These are phyloP conservation scores for Erebia ligea DNA, from an alignment of 2,888 invertebrate genomes.

Conservation along the genomic window DNA sequence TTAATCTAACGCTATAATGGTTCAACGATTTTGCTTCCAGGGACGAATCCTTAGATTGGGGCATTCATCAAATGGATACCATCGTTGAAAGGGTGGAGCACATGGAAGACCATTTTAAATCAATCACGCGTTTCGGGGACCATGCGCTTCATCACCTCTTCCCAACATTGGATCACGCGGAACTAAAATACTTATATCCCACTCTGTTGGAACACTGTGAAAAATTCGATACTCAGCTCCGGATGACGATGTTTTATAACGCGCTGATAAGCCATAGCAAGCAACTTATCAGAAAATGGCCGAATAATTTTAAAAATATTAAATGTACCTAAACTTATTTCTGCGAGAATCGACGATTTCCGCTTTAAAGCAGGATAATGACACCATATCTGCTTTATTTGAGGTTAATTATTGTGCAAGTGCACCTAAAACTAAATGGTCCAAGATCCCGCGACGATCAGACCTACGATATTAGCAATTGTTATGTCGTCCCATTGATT, in stretches of 20 bases:
- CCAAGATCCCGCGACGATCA: too few relatives aligned
- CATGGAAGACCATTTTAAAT: constrained; percentile 85
- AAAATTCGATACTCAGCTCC: constrained; percentile 83
- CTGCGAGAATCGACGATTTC: too few relatives aligned
- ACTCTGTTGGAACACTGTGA: constrained; percentile 84
- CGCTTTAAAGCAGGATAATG: too few relatives aligned
- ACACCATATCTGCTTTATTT: too few relatives aligned
- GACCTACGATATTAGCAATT: too few relatives aligned
- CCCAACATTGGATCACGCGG: constrained; percentile 90
- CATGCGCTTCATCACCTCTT: constrained; percentile 92
- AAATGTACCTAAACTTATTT: not conserved
- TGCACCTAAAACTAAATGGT: too few relatives aligned
- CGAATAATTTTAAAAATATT: constrained; percentile 57
- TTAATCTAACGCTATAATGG: constrained; percentile 6
- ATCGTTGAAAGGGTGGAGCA: constrained; percentile 88
- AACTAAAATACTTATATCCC: constrained; percentile 86
- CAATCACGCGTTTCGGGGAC: constrained; percentile 89
- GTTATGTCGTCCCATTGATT: too few relatives aligned
- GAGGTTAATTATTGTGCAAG: too few relatives aligned
- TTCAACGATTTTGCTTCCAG: constrained; percentile 61
- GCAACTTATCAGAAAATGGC: constrained; percentile 68
- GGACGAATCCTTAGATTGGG: constrained; percentile 86
- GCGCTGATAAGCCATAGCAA: constrained; percentile 87
- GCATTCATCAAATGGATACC: constrained; percentile 89
- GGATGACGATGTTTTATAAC: constrained; percentile 81